Base-by-base conservation (phyloP, 1,140 invertebrate genomes). In the Melipona quadrifasciata region DNA sequence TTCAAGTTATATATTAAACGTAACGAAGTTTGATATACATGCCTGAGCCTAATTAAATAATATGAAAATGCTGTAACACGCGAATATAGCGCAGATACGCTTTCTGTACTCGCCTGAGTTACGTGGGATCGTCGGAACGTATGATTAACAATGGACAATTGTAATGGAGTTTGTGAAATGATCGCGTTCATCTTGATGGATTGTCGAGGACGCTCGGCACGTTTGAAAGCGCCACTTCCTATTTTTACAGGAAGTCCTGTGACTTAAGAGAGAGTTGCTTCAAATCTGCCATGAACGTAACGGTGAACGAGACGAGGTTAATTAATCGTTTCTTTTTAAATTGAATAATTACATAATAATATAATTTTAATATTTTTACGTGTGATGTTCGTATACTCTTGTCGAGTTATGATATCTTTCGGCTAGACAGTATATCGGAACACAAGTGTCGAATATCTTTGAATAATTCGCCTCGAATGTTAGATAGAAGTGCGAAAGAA, bases 121-220 rank as follows among this genome's bases (percentile, higher is more conserved):
- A 53, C n/a, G 47, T 72, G 70, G 39, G 24, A 51, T 53, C n/a
- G 47, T 24, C 55, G n/a, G 16, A 53, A 27, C 24, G 10, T n/a
- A 21, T 73, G 16, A 73, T 73, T 31, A 27, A 53, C 71, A 53
- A 73, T 73, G 71, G 71, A 11, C 21, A 14, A 71, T 71, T 71
- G 68, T 39, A n/a, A 47, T 12, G 68, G 24, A 24, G 47, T 11
- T 73, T 73, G n/a, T 53, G 47, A 73, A 47, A 73, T n/a, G 70
- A 51, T 24, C 16, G 17, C n/a, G 47, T 19, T n/a, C 24, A 53
- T 53, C 24, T 53, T 19, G 71, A 73, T 27, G 16, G n/a, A 27
- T 53, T 27, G 17, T 53, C 16, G 70, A 47, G 70, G 39, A 47
- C n/a, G 39, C 24, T 71, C 70, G 70, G 39, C 0, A 71, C 34